A percentile compares a stretch with the other conserved stretches of the same genome.
phyloP scores from a whole-genome alignment of 2,113 vertebrate genomes.

The Castor canadensis region DNA sequence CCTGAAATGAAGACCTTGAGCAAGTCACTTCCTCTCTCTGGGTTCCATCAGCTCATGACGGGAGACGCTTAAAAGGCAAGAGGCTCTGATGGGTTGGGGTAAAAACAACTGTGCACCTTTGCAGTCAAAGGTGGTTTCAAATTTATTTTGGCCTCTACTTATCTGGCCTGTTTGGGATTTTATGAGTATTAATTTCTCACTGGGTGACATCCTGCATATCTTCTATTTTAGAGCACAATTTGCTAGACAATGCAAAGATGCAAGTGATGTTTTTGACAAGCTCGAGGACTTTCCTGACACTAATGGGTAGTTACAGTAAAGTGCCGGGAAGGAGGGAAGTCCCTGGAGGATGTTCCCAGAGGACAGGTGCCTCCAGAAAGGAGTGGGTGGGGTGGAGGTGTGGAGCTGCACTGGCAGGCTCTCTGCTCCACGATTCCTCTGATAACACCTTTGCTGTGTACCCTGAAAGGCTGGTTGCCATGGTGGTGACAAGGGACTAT shows the following conservation, averaged over 20 bases:
- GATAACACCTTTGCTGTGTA: neutral
- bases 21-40: neutral
- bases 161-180: neutral
- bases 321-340: neutral
- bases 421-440: neutral
- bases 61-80: neutral
- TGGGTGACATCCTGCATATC: neutral
- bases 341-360: neutral
- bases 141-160: neutral
- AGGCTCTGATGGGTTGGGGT: neutral
- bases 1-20: neutral
- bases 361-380: neutral
- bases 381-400: neutral
- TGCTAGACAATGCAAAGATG: neutral
- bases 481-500: neutral
- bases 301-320: neutral
- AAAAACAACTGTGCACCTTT: neutral
- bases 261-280: conserved; percentile 12
- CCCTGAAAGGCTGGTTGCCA: neutral
- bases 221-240: conserved; percentile 14
- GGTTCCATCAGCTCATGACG: neutral
- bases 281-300: neutral
- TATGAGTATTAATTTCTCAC: conserved; percentile 11
- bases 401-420: neutral
- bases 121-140: neutral